Evolutionary conservation across 2,888 invertebrate genomes (phyloP).

Genomic region (Eristalis arbustorum): DNA sequence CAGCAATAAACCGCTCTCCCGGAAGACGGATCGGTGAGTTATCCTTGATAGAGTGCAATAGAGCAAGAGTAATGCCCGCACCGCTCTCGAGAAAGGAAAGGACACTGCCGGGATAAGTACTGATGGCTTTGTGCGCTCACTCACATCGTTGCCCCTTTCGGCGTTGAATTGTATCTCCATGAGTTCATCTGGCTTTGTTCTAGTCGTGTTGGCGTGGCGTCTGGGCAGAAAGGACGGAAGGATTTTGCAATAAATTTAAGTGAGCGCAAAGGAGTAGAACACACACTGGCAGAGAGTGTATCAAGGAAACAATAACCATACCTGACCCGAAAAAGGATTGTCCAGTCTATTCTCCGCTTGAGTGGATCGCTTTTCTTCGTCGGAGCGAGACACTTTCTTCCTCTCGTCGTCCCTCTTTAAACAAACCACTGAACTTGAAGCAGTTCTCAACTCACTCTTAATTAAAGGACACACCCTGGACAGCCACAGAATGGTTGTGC

Average conservation of each 20-base stretch:
- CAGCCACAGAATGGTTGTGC: neutral
- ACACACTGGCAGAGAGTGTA: neutral
- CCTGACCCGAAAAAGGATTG: constrained; percentile 63
- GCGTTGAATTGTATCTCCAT: neutral
- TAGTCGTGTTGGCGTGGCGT: neutral
- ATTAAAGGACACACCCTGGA: neutral
- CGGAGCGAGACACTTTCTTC: neutral
- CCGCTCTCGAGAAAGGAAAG: constrained; percentile 26
- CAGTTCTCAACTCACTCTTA: neutral
- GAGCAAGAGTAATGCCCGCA: constrained; percentile 35
- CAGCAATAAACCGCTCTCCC: constrained; percentile 31
- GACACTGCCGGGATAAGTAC: constrained; percentile 27
- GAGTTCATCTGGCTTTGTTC: neutral
- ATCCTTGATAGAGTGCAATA: constrained; percentile 47
- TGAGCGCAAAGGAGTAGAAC: constrained; percentile 30
- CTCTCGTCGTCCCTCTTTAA: neutral
- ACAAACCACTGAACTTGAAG: neutral
- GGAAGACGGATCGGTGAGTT: constrained; percentile 28
- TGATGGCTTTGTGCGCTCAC: neutral
- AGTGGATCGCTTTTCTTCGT: neutral
- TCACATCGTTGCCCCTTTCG: neutral
- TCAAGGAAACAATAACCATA: constrained; percentile 65
- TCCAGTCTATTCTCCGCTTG: neutral
- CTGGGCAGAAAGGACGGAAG: constrained; percentile 17
- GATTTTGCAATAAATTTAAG: constrained; percentile 58